Percentiles rank a stretch among this genome's conserved stretches.
phyloP scores from a whole-genome alignment of 92 coral and sea anemone species.

The Umimayanthus chanpuru region DNA sequence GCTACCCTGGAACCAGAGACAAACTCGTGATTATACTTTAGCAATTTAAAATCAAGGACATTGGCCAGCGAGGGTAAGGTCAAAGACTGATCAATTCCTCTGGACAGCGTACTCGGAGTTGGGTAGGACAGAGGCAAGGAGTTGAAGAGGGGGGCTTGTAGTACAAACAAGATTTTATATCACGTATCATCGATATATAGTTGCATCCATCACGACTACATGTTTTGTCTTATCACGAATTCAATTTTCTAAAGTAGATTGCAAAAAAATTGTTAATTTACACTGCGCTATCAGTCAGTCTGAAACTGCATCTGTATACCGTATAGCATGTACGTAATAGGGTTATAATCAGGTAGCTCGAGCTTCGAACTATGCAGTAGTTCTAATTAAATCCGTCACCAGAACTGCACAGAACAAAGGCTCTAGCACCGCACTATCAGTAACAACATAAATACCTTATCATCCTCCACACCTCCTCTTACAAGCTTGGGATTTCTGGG shows the following conservation, averaged over 20 bases:
- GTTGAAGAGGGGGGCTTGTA: too few species aligned
- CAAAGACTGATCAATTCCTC: too few species aligned
- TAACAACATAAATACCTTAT: slow-evolving; percentile 66
- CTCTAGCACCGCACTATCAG: background rate
- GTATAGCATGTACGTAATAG: too few species aligned
- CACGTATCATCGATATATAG: too few species aligned
- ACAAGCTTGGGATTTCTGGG: slow-evolving; percentile 98
- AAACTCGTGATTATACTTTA: background rate
- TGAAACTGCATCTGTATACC: too few species aligned
- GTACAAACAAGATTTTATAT: too few species aligned
- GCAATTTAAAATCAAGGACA: background rate
- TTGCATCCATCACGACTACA: background rate
- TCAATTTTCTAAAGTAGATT: background rate
- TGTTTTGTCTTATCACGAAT: too few species aligned
- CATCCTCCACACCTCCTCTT: slow-evolving; percentile 80
- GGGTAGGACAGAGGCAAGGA: too few species aligned
- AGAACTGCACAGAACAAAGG: background rate
- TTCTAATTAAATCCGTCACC: slow-evolving; percentile 15
- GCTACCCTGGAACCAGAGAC: too few species aligned
- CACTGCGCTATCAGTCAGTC: too few species aligned
- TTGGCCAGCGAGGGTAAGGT: too few species aligned
- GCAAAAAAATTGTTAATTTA: background rate
- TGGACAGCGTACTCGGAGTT: too few species aligned
- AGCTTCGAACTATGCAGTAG: background rate
- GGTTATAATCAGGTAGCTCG: background rate